Evolutionary conservation across 2,797 vertebrate genomes (phyloP).

Genomic region (Neostethus bicornis): DNA sequence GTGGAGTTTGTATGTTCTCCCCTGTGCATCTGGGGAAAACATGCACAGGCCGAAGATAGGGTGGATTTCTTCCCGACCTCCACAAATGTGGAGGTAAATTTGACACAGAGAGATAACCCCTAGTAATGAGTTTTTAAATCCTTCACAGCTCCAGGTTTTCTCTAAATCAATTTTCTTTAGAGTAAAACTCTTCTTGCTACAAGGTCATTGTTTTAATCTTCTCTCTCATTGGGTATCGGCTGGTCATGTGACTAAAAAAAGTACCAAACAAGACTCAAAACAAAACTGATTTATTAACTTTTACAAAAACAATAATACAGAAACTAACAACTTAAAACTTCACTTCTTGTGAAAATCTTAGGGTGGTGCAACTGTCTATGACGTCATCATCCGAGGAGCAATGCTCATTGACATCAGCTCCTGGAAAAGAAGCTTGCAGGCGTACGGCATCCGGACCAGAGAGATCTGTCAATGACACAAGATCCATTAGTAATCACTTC

Average conservation of each 20-base stretch:
- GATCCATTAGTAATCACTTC: background rate
- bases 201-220: no score
- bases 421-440: conserved; percentile 97
- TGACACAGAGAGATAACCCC: no score
- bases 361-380: conserved; percentile 36
- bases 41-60: no score
- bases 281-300: conserved; percentile 50
- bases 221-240: no score
- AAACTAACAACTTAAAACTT: conserved; percentile 4
- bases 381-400: conserved; percentile 96
- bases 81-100: no score
- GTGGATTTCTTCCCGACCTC: no score
- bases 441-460: conserved; percentile 95
- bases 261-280: conserved; percentile 5
- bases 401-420: conserved; percentile 99
- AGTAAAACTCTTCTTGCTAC: no score
- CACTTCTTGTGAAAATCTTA: background rate
- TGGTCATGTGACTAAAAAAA: background rate
- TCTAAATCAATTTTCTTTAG: no score
- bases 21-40: no score
- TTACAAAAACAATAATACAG: conserved; percentile 46
- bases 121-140: no score
- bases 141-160: no score
- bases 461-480: conserved; percentile 83
- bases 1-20: no score